Evolutionary conservation across 2,888 invertebrate species (phyloP).

Genomic region (Spodoptera littoralis): DNA sequence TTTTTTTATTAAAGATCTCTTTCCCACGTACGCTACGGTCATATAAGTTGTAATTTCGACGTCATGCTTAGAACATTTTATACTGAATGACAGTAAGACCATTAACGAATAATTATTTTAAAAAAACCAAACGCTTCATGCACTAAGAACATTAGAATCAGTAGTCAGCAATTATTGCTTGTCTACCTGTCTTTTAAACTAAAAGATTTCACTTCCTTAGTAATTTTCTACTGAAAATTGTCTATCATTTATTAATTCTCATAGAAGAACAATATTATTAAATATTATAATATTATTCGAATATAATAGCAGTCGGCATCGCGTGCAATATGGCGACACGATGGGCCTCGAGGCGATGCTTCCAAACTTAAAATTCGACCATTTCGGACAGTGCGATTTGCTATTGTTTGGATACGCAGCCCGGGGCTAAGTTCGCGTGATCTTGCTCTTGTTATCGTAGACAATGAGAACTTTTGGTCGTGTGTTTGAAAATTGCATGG

Average conservation of each 20-base stretch:
- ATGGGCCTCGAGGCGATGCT: constrained; percentile 71
- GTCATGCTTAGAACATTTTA: too few species aligned
- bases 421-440: constrained; percentile 73
- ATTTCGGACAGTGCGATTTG: constrained; percentile 39
- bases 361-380: constrained; percentile 72
- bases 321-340: constrained; percentile 81
- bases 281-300: constrained; percentile 33
- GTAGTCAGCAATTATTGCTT: constrained; percentile 40
- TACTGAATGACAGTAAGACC: too few species aligned
- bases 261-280: constrained; percentile 32
- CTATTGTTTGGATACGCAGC: constrained; percentile 56
- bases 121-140: neutral
- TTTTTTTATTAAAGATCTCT: too few species aligned
- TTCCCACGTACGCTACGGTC: too few species aligned
- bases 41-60: too few species aligned
- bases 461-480: constrained; percentile 61
- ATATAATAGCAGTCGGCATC: constrained; percentile 64
- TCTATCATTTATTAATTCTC: constrained; percentile 30
- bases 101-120: too few species aligned
- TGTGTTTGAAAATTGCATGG: constrained; percentile 31
- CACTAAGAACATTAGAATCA: constrained; percentile 15
- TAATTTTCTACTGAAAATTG: constrained; percentile 32
- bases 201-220: constrained; percentile 24
- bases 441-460: constrained; percentile 58
- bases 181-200: constrained; percentile 20